These are phyloP conservation scores for Mus spretus DNA, from an alignment of 2,797 vertebrate genomes.

Conservation along the genomic window DNA sequence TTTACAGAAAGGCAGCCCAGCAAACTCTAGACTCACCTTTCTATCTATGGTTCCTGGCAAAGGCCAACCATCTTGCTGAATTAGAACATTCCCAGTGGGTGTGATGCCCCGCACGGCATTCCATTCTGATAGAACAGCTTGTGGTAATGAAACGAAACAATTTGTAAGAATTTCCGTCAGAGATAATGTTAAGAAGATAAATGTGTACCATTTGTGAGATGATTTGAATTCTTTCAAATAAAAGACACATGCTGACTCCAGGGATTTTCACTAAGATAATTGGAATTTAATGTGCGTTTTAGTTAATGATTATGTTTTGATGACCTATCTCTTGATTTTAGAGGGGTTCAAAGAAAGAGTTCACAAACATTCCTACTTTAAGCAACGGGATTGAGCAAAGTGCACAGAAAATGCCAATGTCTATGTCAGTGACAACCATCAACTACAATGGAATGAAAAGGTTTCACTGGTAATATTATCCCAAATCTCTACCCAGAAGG, in stretches of 20 bases:
- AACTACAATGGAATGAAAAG: neutral
- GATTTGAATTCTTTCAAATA: conserved; percentile 69
- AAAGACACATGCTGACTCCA: conserved; percentile 63
- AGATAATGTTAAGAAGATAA: conserved; percentile 75
- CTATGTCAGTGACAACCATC: neutral
- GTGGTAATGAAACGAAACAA: conserved; percentile 48
- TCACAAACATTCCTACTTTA: neutral
- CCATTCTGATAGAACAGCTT: conserved; percentile 71
- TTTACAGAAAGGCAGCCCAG: neutral
- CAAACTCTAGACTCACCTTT: neutral
- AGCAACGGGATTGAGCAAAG: neutral
- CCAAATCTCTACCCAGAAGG: neutral
- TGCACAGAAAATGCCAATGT: neutral
- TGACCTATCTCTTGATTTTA: neutral
- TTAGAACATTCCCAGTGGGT: neutral
- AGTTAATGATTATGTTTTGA: neutral
- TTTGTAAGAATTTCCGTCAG: conserved; percentile 20
- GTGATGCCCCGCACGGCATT: conserved; percentile 52
- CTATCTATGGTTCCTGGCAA: neutral
- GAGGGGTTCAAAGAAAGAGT: neutral
- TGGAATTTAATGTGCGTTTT: neutral
- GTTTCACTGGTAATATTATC: neutral
- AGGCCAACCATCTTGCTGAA: neutral
- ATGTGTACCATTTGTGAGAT: conserved; percentile 73
- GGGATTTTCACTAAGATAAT: conserved; percentile 53